Evolutionary conservation across 2,888 invertebrate species (phyloP).

Genomic region (Drosophila vallismaia): DNA sequence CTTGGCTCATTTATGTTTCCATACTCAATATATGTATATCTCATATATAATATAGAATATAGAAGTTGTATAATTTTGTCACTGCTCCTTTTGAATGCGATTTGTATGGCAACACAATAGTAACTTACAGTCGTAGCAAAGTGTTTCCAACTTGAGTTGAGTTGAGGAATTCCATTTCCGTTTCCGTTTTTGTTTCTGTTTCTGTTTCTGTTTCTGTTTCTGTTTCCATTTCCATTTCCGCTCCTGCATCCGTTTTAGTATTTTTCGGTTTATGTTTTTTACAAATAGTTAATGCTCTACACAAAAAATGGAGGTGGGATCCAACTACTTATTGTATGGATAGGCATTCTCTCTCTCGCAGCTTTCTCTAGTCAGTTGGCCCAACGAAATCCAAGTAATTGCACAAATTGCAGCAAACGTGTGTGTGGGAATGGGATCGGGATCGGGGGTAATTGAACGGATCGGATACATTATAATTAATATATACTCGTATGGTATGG

Average conservation of each 20-base stretch:
- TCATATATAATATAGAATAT: constrained; percentile 22
- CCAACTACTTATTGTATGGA: constrained; percentile 1
- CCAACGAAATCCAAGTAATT: constrained; percentile 36
- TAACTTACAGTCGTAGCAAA: constrained; percentile 73
- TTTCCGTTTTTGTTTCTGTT: neutral
- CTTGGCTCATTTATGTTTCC: constrained; percentile 22
- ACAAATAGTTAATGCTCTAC: constrained; percentile 65
- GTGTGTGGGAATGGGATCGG: constrained; percentile 27
- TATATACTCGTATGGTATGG: neutral
- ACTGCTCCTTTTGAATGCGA: constrained; percentile 13
- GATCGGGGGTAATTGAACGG: no score
- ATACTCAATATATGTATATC: constrained; percentile 16
- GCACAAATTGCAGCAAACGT: constrained; percentile 34
- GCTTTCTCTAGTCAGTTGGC: constrained; percentile 16
- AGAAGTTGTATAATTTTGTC: constrained; percentile 28
- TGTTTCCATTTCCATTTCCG: neutral
- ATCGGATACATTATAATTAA: constrained; percentile 32
- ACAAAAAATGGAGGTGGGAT: constrained; percentile 35
- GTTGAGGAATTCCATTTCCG: constrained; percentile 37
- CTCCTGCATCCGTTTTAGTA: neutral
- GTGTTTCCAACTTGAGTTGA: constrained; percentile 24
- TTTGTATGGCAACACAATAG: constrained; percentile 74
- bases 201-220: neutral
- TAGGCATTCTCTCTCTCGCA: no score
- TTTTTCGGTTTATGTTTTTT: constrained; percentile 42